Base-by-base conservation (phyloP, 92 coral and sea anemone species). In the Chrysogorgia sp. region DNA sequence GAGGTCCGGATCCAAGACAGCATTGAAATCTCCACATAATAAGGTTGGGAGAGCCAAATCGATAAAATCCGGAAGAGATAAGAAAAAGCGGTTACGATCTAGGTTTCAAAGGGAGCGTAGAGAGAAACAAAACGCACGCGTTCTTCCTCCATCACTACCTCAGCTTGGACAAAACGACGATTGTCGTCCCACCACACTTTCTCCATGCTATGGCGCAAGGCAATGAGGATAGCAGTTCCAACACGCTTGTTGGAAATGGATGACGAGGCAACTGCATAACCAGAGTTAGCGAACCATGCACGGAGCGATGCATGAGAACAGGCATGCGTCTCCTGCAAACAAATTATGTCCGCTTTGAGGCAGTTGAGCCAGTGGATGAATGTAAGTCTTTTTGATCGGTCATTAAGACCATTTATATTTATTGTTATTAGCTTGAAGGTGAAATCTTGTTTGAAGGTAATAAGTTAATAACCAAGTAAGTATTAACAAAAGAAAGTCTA, bases 351-450 rank as follows among this genome's bases (percentile, higher is more conserved):
- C n/a, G n/a, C n/a, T n/a, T n/a, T n/a, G n/a, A n/a, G n/a, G n/a
- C n/a, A n/a, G n/a, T n/a, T n/a, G n/a, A n/a, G n/a, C n/a, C n/a
- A 86, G 22, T 50, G 53, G 0, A 80, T 9, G 12, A 81, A 14
- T 17, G 58, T 40, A 10, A 19, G 10, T 0, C 83, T 9, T 10
- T 67, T 75, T 0, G 20, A 1, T 0, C 23, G 58, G 20, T 86
- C 80, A 0, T 60, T 8, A 10, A 81, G n/a, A 23, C 86, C 86
- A 37, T 86, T n/a, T n/a, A n/a, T n/a, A n/a, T n/a, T n/a, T n/a
- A n/a, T n/a, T n/a, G n/a, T n/a, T n/a, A n/a, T n/a, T n/a, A n/a
- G n/a, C n/a, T n/a, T n/a, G n/a, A n/a, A n/a, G n/a, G n/a, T n/a
- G n/a, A n/a, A n/a, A n/a, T n/a, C n/a, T n/a, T n/a, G n/a, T n/a